These are phyloP conservation scores for Holacanthus passer DNA, from an alignment of 2,113 vertebrate species.

Conservation along the genomic window DNA sequence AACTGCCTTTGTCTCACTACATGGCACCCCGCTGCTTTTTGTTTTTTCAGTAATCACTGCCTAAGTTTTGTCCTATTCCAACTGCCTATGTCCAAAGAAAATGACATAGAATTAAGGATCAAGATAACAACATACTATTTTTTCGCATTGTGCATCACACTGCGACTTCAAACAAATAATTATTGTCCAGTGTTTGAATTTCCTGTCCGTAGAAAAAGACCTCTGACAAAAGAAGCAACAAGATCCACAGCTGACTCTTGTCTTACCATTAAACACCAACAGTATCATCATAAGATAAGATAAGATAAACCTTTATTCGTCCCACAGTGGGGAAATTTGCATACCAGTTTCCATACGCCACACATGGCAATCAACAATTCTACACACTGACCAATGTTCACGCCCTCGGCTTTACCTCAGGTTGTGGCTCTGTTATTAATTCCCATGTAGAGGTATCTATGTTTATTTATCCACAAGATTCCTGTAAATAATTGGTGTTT, in stretches of 20 bases:
- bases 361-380: slow-evolving; percentile 40
- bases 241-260: slow-evolving; percentile 4
- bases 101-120: background rate
- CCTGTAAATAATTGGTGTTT: slow-evolving; percentile 79
- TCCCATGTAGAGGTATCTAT: slow-evolving; percentile 52
- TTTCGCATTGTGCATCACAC: background rate
- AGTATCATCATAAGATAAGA: no score
- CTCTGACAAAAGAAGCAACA: background rate
- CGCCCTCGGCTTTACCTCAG: slow-evolving; percentile 24
- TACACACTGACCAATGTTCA: slow-evolving; percentile 26
- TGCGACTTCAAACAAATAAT: background rate
- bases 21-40: slow-evolving; percentile 3
- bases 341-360: slow-evolving; percentile 1
- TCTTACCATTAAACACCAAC: no score
- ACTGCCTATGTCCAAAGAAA: background rate
- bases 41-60: slow-evolving; percentile 1
- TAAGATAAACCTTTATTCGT: no score
- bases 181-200: background rate
- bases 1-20: background rate
- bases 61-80: background rate
- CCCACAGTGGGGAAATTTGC: no score
- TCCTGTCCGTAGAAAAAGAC: background rate
- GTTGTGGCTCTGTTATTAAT: slow-evolving; percentile 50
- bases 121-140: background rate
- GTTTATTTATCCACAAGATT: slow-evolving; percentile 76